Conservation (phyloP, 2,888 invertebrate genomes). For the Drosophila merina region DNA sequence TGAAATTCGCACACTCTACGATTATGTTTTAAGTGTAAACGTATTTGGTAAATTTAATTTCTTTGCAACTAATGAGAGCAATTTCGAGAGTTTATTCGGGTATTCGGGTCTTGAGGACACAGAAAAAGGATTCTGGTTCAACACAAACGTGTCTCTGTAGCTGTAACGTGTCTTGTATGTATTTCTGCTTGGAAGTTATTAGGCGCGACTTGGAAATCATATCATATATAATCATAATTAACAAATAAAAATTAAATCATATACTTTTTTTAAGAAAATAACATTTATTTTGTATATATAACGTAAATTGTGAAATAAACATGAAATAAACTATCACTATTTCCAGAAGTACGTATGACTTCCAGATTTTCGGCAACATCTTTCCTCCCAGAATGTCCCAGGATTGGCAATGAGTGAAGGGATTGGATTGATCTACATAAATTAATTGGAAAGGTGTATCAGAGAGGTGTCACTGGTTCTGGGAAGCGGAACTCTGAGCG, state of each 20-base stretch:
- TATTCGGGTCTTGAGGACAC: constrained; percentile 1
- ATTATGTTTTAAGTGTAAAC: constrained; percentile 85
- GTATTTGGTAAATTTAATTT: constrained; percentile 76
- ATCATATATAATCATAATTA: constrained; percentile 15
- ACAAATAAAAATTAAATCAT: constrained; percentile 3
- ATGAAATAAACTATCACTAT: constrained; percentile 27
- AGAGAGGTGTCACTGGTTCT: constrained; percentile 8
- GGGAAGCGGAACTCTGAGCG: neutral
- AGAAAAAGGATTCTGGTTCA: constrained; percentile 10
- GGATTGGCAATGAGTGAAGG: constrained; percentile 24
- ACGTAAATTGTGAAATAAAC: constrained; percentile 35
- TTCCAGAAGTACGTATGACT: constrained; percentile 35
- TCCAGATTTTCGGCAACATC: constrained; percentile 7
- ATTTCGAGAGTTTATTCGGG: constrained; percentile 56
- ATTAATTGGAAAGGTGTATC: constrained; percentile 16
- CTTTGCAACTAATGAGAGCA: constrained; percentile 73
- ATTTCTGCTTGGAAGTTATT: constrained; percentile 74
- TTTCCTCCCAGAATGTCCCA: constrained; percentile 6
- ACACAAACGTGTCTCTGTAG: constrained; percentile 26
- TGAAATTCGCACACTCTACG: constrained; percentile 87
- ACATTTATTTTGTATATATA: constrained; percentile 52
- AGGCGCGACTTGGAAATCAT: constrained; percentile 61
- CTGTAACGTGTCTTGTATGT: constrained; percentile 50
- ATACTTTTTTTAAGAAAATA: constrained; percentile 24
- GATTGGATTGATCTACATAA: constrained; percentile 5